Evolutionary conservation across 2,888 invertebrate genomes (phyloP), one percentile per base, ranked within the genome.

Genomic region (Tryphoninae sp.): DNA sequence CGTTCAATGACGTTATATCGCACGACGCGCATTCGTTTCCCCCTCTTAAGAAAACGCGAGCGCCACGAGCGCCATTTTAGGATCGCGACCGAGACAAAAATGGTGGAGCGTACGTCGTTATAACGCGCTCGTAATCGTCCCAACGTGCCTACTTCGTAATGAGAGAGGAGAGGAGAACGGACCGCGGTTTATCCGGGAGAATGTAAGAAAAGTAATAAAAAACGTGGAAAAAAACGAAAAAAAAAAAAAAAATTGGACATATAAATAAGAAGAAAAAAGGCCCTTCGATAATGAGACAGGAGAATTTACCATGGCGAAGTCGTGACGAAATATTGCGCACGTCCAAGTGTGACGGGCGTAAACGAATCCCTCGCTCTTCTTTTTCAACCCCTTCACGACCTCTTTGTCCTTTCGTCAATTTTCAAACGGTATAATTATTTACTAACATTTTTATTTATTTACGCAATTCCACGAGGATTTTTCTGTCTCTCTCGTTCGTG

Each of bases 201-300:
- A 42, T 16, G 13, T 8, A 11, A 33, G 3, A 33, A 33, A 33
- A 33, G 7, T 33, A 33, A 33, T 33, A 33, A 3, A 33, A 1
- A 33, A 33, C n/a, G 6, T 33, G 19, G 1, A 19, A 19, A 19
- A 19, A 19, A 19, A n/a, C n/a, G n/a, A n/a, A 0, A 0, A 33
- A 6, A 3, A 7, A 33, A 6, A 33, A 33, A 7, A 33, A 33
- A 33, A 33, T 33, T 33, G 4, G n/a, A 49, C n/a, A 49, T 51
- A n/a, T 4, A 11, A 49, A 49, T 1, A 49, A 69, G 13, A 69
- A 40, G 58, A 58, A 69, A 40, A 13, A 26, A 16, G 13, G 45
- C 23, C 8, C n/a, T 19, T 55, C 40, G n/a, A 69, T 69, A 69
- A 69, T 55, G 58, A 58, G 69, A 42, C 58, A 53, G 53, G 55